phyloP scores from a whole-genome alignment of 2,888 invertebrate species.

The Chrysopilus asiliformis region DNA sequence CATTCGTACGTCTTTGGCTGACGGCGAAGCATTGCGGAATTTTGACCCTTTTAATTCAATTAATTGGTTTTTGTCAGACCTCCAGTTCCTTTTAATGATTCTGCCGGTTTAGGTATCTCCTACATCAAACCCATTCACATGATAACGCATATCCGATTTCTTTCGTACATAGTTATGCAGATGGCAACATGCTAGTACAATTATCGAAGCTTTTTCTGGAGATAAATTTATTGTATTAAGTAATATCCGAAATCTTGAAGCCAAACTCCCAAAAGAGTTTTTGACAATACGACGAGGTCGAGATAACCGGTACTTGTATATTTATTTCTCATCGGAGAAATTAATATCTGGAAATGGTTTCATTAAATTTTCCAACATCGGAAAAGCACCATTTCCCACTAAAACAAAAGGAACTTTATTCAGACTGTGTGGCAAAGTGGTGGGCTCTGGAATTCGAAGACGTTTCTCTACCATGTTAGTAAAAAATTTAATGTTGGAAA shows the following conservation, averaged over 20 bases:
- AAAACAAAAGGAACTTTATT: constrained; percentile 10
- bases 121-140: too few species aligned
- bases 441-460: constrained; percentile 10
- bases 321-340: not conserved
- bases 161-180: too few species aligned
- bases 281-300: constrained; percentile 3
- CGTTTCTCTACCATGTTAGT: constrained; percentile 3
- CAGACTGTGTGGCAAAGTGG: constrained; percentile 3
- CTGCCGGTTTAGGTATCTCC: too few species aligned
- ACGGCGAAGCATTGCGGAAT: too few species aligned
- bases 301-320: constrained; percentile 3
- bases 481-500: constrained; percentile 10
- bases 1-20: too few species aligned
- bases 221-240: not conserved
- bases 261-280: constrained; percentile 5
- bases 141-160: too few species aligned
- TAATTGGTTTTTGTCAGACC: too few species aligned
- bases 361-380: constrained; percentile 8
- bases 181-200: too few species aligned
- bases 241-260: constrained; percentile 1
- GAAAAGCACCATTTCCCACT: constrained; percentile 11
- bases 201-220: too few species aligned
- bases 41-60: too few species aligned
- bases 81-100: too few species aligned
- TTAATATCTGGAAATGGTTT: constrained; percentile 8